phyloP scores from a whole-genome alignment of 1,140 invertebrate genomes.

The Heliconius hermathena region DNA sequence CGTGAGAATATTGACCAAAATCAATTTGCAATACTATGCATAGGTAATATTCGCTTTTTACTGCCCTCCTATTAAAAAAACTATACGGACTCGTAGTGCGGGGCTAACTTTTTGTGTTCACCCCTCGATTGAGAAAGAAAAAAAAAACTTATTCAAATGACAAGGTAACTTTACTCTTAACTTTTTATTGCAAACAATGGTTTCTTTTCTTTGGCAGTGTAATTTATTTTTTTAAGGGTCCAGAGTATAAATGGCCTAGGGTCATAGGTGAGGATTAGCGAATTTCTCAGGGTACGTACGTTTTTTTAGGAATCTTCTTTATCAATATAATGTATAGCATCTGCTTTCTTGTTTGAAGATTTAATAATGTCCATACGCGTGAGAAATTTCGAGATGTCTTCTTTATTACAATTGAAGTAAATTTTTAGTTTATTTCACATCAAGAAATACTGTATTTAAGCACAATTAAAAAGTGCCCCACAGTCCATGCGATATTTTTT shows the following conservation, averaged over 20 bases:
- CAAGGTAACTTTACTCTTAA: conserved; percentile 63
- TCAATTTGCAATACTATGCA: conserved; percentile 63
- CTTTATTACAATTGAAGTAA: neutral
- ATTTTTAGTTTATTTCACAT: too few relatives aligned
- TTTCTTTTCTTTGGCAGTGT: conserved; percentile 62
- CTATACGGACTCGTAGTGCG: conserved; percentile 49
- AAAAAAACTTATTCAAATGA: conserved; percentile 73
- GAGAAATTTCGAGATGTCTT: conserved; percentile 44
- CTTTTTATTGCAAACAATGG: conserved; percentile 72
- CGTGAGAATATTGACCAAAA: conserved; percentile 71
- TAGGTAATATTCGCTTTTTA: conserved; percentile 45
- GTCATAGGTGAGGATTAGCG: conserved; percentile 71
- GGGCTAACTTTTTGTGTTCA: conserved; percentile 61
- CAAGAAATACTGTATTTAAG: too few relatives aligned
- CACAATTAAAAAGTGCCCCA: too few relatives aligned
- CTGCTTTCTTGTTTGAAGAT: conserved; percentile 42
- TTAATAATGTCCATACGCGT: conserved; percentile 26
- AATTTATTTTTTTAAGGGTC: conserved; percentile 77
- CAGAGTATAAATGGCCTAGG: conserved; percentile 60
- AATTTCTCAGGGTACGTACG: conserved; percentile 60
- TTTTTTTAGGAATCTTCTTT: conserved; percentile 63
- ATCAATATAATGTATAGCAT: conserved; percentile 47
- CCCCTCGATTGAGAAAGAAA: conserved; percentile 52
- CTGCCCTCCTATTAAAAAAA: conserved; percentile 70
- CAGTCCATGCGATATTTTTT: too few relatives aligned